Evolutionary conservation across 2,888 invertebrate species (phyloP).

Genomic region (Tetramorium bicarinatum): DNA sequence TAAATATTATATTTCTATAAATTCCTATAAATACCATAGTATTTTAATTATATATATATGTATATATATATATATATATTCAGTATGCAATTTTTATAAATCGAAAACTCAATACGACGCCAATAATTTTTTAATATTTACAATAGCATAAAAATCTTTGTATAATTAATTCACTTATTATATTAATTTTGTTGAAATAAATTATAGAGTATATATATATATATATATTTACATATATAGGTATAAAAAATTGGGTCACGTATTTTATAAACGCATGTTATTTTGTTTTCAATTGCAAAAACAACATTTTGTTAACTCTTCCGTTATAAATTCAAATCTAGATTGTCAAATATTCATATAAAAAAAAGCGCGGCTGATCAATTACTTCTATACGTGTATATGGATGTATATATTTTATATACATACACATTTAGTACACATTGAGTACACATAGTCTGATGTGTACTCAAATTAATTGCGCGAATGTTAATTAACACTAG

Average conservation of each 20-base stretch:
- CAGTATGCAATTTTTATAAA: constrained; percentile 2
- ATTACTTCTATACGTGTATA: neutral
- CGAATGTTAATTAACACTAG: constrained; percentile 80
- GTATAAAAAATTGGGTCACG: neutral
- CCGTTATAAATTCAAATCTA: neutral
- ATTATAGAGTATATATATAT: neutral
- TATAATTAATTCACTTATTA: neutral
- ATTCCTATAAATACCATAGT: too few species aligned
- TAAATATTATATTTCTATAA: too few species aligned
- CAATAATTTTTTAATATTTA: neutral
- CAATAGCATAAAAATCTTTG: neutral
- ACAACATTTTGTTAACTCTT: neutral
- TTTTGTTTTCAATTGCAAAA: neutral
- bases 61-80: too few species aligned
- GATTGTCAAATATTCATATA: neutral
- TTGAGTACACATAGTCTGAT: constrained; percentile 58
- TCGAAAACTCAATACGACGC: neutral
- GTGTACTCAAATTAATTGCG: constrained; percentile 83
- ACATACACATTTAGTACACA: neutral
- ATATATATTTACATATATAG: too few species aligned
- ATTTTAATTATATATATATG: too few species aligned
- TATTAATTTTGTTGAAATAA: neutral
- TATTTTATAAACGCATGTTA: neutral
- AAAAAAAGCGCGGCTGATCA: neutral
- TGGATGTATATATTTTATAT: neutral